Evolutionary conservation across 2,888 invertebrate species (phyloP).

Genomic region (Drosophila neonasuta): DNA sequence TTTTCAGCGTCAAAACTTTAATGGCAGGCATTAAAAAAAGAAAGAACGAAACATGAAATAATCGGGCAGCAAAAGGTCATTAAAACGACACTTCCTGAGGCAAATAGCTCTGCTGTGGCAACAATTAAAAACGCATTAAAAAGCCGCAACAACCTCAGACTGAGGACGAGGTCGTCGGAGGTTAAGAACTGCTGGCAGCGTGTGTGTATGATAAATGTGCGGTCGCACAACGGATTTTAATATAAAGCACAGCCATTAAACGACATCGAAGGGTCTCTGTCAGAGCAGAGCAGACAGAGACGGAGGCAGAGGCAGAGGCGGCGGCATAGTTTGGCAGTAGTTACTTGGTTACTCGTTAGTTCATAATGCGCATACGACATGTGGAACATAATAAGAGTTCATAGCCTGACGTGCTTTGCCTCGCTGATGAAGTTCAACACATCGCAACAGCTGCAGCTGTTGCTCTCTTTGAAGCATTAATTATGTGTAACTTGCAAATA

Average conservation of each 20-base stretch:
- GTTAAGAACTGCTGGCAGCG: slow-evolving; percentile 10
- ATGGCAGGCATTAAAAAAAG: slow-evolving; percentile 59
- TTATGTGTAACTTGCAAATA: slow-evolving; percentile 13
- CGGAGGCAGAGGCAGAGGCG: neutral
- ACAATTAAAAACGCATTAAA: slow-evolving; percentile 76
- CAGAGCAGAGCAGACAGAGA: slow-evolving; percentile 9
- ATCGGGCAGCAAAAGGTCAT: slow-evolving; percentile 42
- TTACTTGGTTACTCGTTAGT: slow-evolving; percentile 20
- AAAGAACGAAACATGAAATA: slow-evolving; percentile 27
- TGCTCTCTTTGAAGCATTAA: slow-evolving; percentile 20
- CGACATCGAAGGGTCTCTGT: slow-evolving; percentile 51
- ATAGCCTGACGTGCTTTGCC: slow-evolving; percentile 39
- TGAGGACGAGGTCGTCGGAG: slow-evolving; percentile 3
- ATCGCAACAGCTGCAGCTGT: slow-evolving; percentile 20
- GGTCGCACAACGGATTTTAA: slow-evolving; percentile 60
- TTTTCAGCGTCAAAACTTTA: slow-evolving; percentile 37
- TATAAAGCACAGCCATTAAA: slow-evolving; percentile 66
- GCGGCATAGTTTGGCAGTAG: slow-evolving; percentile 37
- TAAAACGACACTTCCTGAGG: slow-evolving; percentile 55
- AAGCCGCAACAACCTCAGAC: slow-evolving; percentile 36
- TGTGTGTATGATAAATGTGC: slow-evolving; percentile 68
- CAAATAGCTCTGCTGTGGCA: slow-evolving; percentile 30
- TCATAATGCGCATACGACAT: slow-evolving; percentile 54
- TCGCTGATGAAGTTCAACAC: slow-evolving; percentile 29
- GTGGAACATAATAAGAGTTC: slow-evolving; percentile 46